Conservation (phyloP, 2,888 invertebrate genomes). For the Trimorus sp. region DNA sequence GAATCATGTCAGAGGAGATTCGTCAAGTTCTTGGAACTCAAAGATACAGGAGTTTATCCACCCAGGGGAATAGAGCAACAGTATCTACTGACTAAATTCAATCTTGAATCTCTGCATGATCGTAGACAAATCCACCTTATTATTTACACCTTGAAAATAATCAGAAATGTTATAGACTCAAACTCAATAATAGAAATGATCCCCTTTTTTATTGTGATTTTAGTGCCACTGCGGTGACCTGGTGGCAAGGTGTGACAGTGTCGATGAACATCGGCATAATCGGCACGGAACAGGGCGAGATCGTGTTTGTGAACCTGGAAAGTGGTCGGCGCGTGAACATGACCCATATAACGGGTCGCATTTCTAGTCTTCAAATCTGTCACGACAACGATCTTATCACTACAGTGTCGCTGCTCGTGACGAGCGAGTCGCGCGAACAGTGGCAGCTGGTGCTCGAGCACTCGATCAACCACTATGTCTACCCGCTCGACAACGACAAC, state of each 20-base stretch:
- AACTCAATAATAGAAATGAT: no score
- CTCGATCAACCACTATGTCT: conserved; percentile 88
- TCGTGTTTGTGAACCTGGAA: conserved; percentile 88
- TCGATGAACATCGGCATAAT: conserved; percentile 79
- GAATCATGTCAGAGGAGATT: no score
- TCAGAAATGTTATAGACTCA: no score
- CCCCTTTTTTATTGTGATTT: no score
- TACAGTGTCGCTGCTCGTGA: conserved; percentile 86
- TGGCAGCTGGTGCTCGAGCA: conserved; percentile 92
- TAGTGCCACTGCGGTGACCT: conserved; percentile 78
- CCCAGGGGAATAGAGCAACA: no score
- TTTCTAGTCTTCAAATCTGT: conserved; percentile 86
- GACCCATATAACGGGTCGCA: conserved; percentile 85
- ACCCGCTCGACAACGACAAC: conserved; percentile 82
- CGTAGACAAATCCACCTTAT: no score
- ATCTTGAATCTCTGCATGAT: no score
- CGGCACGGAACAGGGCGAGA: conserved; percentile 83
- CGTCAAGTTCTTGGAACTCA: no score
- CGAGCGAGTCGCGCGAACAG: conserved; percentile 88
- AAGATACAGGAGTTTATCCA: no score
- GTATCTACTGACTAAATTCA: no score
- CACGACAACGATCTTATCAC: conserved; percentile 87
- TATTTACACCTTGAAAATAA: no score
- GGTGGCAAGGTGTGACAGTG: conserved; percentile 79
- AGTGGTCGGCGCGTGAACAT: conserved; percentile 87